Conservation (phyloP, 92 coral and sea anemone species). For the Porites rus region DNA sequence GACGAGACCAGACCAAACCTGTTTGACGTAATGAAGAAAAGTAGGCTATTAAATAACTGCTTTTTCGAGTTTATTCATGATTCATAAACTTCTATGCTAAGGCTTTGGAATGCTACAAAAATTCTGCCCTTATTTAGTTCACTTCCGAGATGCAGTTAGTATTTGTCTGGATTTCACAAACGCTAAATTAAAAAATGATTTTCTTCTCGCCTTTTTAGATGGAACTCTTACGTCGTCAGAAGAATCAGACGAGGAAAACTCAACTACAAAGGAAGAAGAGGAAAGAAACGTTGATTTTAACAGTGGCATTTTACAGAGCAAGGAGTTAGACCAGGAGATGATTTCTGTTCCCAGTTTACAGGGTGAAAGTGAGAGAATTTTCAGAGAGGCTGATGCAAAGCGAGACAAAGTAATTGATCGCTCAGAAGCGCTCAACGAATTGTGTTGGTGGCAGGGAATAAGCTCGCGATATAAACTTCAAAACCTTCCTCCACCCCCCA, state of each 20-base stretch:
- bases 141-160: background rate
- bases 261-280: background rate
- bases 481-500: slow-evolving; percentile 88
- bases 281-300: background rate
- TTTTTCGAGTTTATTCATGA: slow-evolving; percentile 37
- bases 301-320: background rate
- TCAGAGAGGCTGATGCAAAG: background rate
- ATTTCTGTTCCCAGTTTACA: slow-evolving; percentile 14
- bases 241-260: background rate
- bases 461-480: slow-evolving; percentile 66
- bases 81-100: slow-evolving; percentile 30
- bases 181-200: background rate
- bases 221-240: background rate
- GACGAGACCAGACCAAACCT: background rate
- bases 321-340: slow-evolving; percentile 31
- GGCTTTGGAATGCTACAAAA: too few species aligned
- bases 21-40: slow-evolving; percentile 41
- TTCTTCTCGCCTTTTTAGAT: slow-evolving; percentile 13
- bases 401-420: slow-evolving; percentile 8
- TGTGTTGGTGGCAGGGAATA: slow-evolving; percentile 73
- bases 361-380: slow-evolving; percentile 21
- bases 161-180: background rate
- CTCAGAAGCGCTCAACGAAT: slow-evolving; percentile 50
- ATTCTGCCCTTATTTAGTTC: background rate
- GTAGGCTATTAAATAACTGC: slow-evolving; percentile 45